These are phyloP conservation scores for Limnothrissa miodon DNA, from an alignment of 2,113 vertebrate genomes.

Conservation along the genomic window DNA sequence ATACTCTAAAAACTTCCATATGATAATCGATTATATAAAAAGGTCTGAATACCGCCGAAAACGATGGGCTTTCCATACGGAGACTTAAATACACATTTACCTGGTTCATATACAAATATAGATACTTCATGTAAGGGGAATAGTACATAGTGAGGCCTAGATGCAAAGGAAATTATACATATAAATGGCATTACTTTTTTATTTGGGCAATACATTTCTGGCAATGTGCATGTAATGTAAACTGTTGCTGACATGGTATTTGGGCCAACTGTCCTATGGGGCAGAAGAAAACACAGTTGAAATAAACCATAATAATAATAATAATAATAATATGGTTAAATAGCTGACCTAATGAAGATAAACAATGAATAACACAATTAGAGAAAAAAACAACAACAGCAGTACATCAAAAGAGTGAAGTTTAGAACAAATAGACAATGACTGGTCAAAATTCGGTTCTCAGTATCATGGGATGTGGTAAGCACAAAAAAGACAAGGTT, in stretches of 20 bases:
- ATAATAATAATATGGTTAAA: not conserved
- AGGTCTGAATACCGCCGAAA: not conserved
- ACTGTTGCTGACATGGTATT: not conserved
- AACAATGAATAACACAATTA: not conserved
- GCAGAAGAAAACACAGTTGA: not conserved
- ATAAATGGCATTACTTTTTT: not conserved
- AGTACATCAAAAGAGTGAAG: not conserved
- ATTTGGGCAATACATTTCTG: not conserved
- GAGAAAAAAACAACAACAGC: no score
- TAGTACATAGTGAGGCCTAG: no score
- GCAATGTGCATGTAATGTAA: not conserved
- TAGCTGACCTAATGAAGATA: not conserved
- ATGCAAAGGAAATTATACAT: not conserved
- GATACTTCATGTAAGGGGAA: no score
- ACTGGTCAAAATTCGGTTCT: not conserved
- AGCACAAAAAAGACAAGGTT: not conserved
- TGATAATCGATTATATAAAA: no score
- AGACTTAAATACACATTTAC: no score
- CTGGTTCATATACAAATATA: no score
- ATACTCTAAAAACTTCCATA: conserved; percentile 42
- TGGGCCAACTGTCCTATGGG: not conserved
- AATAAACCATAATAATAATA: no score
- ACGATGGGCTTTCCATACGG: not conserved
- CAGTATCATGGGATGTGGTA: not conserved
- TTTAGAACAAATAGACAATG: not conserved